A percentile compares a stretch with the other conserved stretches of the same genome.
Conservation (phyloP, 1,140 invertebrate genomes). For the Mamestra configurata region DNA sequence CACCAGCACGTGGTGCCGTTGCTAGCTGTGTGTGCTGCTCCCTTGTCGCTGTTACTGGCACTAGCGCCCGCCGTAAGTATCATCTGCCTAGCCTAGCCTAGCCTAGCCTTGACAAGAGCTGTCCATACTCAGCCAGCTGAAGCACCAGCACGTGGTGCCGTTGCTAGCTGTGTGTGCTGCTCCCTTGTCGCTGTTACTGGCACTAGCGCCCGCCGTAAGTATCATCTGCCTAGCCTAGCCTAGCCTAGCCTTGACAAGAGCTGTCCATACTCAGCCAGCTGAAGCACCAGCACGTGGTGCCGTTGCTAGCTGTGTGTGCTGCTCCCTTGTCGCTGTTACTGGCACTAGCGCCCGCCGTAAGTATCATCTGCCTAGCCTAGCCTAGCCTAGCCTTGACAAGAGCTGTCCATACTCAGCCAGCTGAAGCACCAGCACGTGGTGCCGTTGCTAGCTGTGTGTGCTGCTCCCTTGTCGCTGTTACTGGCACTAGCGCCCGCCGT, state of each 20-base stretch:
- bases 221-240: too few species aligned
- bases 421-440: slow-evolving; percentile 94
- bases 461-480: slow-evolving; percentile 96
- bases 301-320: slow-evolving; percentile 95
- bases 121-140: slow-evolving; percentile 85
- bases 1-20: slow-evolving; percentile 98
- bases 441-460: slow-evolving; percentile 96
- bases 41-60: slow-evolving; percentile 96
- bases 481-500: slow-evolving; percentile 95
- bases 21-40: slow-evolving; percentile 95
- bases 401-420: slow-evolving; percentile 96
- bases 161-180: slow-evolving; percentile 95
- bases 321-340: slow-evolving; percentile 97
- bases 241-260: too few species aligned
- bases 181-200: slow-evolving; percentile 96
- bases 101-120: too few species aligned
- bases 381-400: too few species aligned
- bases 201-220: slow-evolving; percentile 92
- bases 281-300: slow-evolving; percentile 94
- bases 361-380: too few species aligned
- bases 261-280: not conserved
- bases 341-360: slow-evolving; percentile 93
- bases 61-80: slow-evolving; percentile 92
- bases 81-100: too few species aligned
- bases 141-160: slow-evolving; percentile 97